Base-by-base conservation (phyloP, 2,888 invertebrate species). In the Ypsolopha scabrella region DNA sequence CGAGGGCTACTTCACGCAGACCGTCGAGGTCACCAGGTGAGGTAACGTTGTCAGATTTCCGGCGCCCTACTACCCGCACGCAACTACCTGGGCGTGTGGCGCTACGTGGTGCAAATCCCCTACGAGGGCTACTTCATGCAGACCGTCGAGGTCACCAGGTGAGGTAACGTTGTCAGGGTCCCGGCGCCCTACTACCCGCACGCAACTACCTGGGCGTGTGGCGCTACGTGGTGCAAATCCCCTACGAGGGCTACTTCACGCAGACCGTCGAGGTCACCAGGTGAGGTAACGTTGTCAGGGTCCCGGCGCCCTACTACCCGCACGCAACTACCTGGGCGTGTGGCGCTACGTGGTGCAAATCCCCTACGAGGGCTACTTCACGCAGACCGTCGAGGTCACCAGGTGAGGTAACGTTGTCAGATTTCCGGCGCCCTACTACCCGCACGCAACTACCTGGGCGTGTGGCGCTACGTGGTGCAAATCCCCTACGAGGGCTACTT, bases 121-220 rank as follows among this genome's bases (percentile, higher is more conserved):
- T 95, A 96, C 68, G 97, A 97, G 76, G 96, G 96, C 0, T 97
- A 97, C 80, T 96, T 97, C 77, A 97, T 96, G 0, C 96, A 97
- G 81, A 97, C 96, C 0, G 93, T 97, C 1, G 96, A 97, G 78
- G 94, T 96, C 55, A 96, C 96, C 41, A 91, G 94, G 91, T 96
- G 68, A 80, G 80, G n/a, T n/a, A n/a, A n/a, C n/a, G n/a, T 89
- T 63, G 1, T 14, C 65, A 85, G 77, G 94, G 94, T 6, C 96
- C 96, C n/a, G n/a, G n/a, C n/a, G n/a, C 1, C 95, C 95, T 0
- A 96, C 96, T n/a, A n/a, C 0, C 96, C 96, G 94, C 94, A 8
- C 91, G 94, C 65, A 94, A 94, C 77, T 94, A 95, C 69, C 92
- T 93, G 72, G 96, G 96, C 1, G 92, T 96, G 57, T 97, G 97